Base-by-base conservation (phyloP, 2,888 invertebrate species). In the Tiliacea aurago region DNA sequence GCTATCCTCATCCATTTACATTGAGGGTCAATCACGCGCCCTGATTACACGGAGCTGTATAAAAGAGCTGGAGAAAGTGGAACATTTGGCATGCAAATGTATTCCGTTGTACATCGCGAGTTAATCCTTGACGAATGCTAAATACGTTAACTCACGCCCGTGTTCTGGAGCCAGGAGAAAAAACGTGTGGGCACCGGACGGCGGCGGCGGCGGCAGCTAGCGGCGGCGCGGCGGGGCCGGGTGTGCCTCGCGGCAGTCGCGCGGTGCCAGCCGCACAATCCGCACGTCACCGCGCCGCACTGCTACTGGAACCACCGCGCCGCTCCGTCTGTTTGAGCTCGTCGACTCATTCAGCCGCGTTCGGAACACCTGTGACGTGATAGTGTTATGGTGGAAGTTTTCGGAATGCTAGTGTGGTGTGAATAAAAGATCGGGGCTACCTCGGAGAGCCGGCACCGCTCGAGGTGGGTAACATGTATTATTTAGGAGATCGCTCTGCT, bases 371-470 rank as follows among this genome's bases (percentile, higher is more conserved):
- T 78, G 79, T 85, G 79, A 73, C 74, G 91, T 91, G 91, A 81
- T 88, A 89, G 90, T 90, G 90, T 79, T 87, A 70, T 88, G 86
- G 88, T 91, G 90, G 79, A 84, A 78, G 80, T 80, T 76, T 80
- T 81, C 68, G 80, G 84, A 85, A 90, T 91, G 88, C 79, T 88
- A 86, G 92, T 92, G 91, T 83, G 81, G 75, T 88, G 91, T 93
- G 93, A 91, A 90, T 92, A 84, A 90, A 90, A 89, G 81, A 90
- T 87, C 89, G 89, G 81, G 90, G 91, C 90, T 89, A 88, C 89
- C 89, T 88, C 88, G 84, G 90, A 89, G 89, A 90, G 91, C 93
- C 90, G 91, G 90, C 93, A 91, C 92, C 92, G 93, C 91, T 90
- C 88, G 89, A 93, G 94, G 94, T 94, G 84, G 87, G 91, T 90